A percentile compares a stretch with the other conserved stretches of the same genome.
phyloP scores from a whole-genome alignment of 2,113 vertebrate genomes.

The Monopterus albus region DNA sequence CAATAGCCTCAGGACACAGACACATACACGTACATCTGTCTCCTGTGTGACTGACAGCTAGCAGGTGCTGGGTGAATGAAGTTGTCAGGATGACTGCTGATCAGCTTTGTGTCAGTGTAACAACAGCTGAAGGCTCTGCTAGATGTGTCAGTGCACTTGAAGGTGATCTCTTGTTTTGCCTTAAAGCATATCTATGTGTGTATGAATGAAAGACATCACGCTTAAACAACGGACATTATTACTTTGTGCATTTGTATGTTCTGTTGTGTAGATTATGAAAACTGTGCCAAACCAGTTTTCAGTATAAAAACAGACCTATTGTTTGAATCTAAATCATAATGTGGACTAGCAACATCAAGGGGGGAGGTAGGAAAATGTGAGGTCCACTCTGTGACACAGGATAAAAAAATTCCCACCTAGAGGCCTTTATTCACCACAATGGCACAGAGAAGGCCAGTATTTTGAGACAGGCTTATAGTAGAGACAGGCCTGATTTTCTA shows the following conservation, averaged over 20 bases:
- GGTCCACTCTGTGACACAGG: too few relatives aligned
- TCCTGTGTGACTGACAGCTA: slow-evolving; percentile 85
- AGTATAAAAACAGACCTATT: too few relatives aligned
- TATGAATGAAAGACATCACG: background rate
- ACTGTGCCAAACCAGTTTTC: too few relatives aligned
- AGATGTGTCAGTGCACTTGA: slow-evolving; percentile 73
- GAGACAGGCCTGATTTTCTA: too few relatives aligned
- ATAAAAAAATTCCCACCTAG: too few relatives aligned
- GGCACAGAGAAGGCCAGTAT: too few relatives aligned
- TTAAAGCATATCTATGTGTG: slow-evolving; percentile 1
- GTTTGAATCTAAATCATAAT: too few relatives aligned
- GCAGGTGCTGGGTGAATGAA: slow-evolving; percentile 86
- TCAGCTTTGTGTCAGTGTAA: slow-evolving; percentile 76
- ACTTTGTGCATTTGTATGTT: background rate
- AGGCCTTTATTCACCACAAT: too few relatives aligned
- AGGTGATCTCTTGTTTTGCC: slow-evolving; percentile 84
- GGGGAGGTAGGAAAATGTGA: too few relatives aligned
- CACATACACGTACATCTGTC: slow-evolving; percentile 20
- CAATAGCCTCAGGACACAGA: slow-evolving; percentile 82
- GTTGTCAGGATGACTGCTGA: slow-evolving; percentile 80
- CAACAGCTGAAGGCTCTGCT: slow-evolving; percentile 75
- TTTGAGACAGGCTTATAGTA: too few relatives aligned
- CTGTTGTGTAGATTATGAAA: slow-evolving; percentile 5
- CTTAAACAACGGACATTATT: slow-evolving; percentile 10
- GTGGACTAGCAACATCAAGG: too few relatives aligned